These are phyloP conservation scores for Drosophila nigricruria DNA, from an alignment of 2,888 invertebrate species.

Conservation along the genomic window DNA sequence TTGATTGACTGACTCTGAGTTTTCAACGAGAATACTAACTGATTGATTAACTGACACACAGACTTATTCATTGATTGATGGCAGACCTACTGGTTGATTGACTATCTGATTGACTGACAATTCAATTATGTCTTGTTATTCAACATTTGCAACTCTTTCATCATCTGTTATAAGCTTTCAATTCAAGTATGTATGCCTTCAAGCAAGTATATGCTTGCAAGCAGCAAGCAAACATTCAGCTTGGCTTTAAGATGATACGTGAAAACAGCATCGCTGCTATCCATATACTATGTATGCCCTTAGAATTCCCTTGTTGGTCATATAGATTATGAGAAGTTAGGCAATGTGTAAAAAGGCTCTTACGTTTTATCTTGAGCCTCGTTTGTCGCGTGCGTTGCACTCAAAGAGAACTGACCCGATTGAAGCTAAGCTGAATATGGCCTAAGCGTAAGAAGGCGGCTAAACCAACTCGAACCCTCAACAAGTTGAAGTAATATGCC, in stretches of 20 bases:
- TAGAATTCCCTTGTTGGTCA: conserved; percentile 4
- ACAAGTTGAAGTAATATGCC: conserved; percentile 40
- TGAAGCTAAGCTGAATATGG: conserved; percentile 3
- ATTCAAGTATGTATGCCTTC: background rate
- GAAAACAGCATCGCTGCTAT: background rate
- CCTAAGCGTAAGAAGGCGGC: background rate
- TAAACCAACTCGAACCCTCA: conserved; percentile 5
- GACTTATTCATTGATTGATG: background rate
- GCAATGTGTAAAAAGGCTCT: conserved; percentile 1
- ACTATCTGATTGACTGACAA: background rate
- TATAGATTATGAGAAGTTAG: conserved; percentile 1
- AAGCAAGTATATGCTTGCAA: background rate
- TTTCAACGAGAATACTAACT: background rate
- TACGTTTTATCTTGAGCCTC: background rate
- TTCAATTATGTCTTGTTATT: background rate
- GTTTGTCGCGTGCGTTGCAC: background rate
- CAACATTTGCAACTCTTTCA: background rate
- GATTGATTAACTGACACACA: no score
- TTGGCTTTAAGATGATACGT: background rate
- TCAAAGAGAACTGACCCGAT: conserved; percentile 11
- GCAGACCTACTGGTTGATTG: background rate
- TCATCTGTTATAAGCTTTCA: background rate
- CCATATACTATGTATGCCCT: background rate
- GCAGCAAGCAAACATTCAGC: background rate
- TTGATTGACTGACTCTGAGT: no score